A percentile compares a stretch with the other conserved stretches of the same genome.
These are phyloP conservation scores for Eupithecia centaureata DNA, from an alignment of 2,888 invertebrate species.

Conservation along the genomic window DNA sequence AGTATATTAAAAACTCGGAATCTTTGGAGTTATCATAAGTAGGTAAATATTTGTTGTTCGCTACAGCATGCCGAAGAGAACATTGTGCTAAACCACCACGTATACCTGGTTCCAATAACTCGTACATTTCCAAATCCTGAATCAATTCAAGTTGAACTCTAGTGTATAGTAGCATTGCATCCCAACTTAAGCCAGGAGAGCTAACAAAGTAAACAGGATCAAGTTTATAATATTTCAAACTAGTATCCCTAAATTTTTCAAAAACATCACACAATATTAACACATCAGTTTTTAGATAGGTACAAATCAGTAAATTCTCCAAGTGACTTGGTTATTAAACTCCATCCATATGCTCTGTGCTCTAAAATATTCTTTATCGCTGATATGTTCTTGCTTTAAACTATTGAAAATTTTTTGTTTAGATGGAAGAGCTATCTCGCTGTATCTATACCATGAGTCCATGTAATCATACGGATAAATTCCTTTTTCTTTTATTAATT, in stretches of 20 bases:
- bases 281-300: constrained; percentile 2
- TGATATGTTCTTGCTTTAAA: neutral
- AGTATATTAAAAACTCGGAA: neutral
- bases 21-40: neutral
- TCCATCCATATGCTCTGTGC: neutral
- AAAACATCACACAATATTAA: too few relatives aligned
- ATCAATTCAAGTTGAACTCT: constrained; percentile 3
- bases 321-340: neutral
- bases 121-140: too few relatives aligned
- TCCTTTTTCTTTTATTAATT: neutral
- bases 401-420: neutral
- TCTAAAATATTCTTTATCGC: neutral
- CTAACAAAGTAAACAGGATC: neutral
- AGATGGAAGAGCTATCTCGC: neutral
- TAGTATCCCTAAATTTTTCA: too few relatives aligned
- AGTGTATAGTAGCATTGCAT: constrained; percentile 1
- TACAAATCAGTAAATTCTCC: constrained; percentile 6
- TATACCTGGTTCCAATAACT: neutral
- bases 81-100: constrained; percentile 5
- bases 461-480: constrained; percentile 6
- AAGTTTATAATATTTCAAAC: too few relatives aligned
- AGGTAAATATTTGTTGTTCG: neutral
- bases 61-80: neutral
- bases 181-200: constrained; percentile 2
- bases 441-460: neutral